Evolutionary conservation across 2,888 invertebrate species (phyloP).

Genomic region (Melipona bicolor): DNA sequence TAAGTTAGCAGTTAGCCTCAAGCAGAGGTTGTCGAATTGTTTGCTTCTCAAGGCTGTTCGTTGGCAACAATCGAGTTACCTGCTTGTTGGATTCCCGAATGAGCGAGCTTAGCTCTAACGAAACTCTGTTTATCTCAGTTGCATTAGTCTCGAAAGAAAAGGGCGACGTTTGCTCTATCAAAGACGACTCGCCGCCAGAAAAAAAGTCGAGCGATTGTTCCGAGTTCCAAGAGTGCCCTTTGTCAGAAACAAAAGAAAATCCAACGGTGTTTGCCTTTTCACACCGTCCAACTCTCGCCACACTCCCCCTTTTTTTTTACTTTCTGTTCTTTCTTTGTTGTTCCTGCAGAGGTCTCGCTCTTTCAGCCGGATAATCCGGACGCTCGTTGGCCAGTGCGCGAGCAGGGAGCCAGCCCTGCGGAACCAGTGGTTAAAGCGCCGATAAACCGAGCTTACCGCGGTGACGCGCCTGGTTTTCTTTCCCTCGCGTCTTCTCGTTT

Average conservation of each 20-base stretch:
- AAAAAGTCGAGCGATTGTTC: too few relatives aligned
- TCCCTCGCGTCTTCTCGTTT: background rate
- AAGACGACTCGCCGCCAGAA: too few relatives aligned
- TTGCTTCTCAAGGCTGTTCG: too few relatives aligned
- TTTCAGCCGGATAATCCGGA: constrained; percentile 44
- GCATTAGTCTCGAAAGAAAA: too few relatives aligned
- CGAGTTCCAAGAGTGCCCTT: too few relatives aligned
- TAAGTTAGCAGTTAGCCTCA: too few relatives aligned
- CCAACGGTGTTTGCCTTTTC: constrained; percentile 13
- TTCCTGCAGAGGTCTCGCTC: constrained; percentile 17
- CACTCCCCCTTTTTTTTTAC: background rate
- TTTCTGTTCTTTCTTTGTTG: background rate
- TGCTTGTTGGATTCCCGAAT: too few relatives aligned
- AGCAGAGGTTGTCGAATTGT: too few relatives aligned
- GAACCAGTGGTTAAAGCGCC: constrained; percentile 56
- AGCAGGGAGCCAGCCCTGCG: background rate
- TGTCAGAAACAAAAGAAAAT: constrained; percentile 4
- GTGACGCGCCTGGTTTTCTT: constrained; percentile 47
- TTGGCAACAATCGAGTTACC: too few relatives aligned
- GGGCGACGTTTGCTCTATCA: too few relatives aligned
- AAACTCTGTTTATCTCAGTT: too few relatives aligned
- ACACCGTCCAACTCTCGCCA: background rate
- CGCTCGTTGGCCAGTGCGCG: constrained; percentile 30
- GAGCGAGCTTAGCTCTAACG: too few relatives aligned
- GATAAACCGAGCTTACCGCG: constrained; percentile 60